Evolutionary conservation across 2,113 vertebrate genomes (phyloP).

Genomic region (Eira barbara): DNA sequence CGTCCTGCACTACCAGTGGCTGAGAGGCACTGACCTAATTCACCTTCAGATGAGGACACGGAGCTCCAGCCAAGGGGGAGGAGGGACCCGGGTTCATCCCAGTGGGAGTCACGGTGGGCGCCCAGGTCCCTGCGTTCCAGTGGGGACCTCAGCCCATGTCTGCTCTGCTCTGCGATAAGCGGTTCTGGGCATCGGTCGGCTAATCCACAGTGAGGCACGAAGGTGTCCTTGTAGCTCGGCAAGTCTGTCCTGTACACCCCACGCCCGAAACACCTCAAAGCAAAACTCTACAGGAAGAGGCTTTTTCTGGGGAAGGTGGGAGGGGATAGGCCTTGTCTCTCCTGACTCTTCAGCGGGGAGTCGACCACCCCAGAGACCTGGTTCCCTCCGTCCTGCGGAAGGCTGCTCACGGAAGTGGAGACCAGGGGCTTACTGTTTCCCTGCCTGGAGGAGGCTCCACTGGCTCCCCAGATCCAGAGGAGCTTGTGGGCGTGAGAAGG

Average conservation of each 20-base stretch:
- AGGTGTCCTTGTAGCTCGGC: neutral
- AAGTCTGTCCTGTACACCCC: neutral
- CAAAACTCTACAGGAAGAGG: neutral
- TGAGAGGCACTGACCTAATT: neutral
- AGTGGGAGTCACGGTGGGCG: too few species aligned
- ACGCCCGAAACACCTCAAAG: neutral
- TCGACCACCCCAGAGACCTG: rapidly evolving
- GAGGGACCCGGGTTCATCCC: too few species aligned
- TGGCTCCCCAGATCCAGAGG: neutral
- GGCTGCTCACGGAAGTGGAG: neutral
- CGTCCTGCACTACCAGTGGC: rapidly evolving
- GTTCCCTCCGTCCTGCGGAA: too few species aligned
- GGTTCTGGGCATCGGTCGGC: neutral
- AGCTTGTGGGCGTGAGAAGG: too few species aligned
- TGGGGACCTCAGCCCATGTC: rapidly evolving
- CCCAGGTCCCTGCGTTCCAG: rapidly evolving
- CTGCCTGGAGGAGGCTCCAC: neutral
- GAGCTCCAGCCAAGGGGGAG: neutral
- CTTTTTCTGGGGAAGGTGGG: neutral
- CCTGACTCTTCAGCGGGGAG: neutral
- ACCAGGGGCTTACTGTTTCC: too few species aligned
- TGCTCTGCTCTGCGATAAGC: neutral
- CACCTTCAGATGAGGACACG: too few species aligned
- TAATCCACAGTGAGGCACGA: neutral
- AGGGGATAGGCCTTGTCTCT: neutral